Evolutionary conservation across 2,113 vertebrate species (phyloP).

Genomic region (Vombatus ursinus): DNA sequence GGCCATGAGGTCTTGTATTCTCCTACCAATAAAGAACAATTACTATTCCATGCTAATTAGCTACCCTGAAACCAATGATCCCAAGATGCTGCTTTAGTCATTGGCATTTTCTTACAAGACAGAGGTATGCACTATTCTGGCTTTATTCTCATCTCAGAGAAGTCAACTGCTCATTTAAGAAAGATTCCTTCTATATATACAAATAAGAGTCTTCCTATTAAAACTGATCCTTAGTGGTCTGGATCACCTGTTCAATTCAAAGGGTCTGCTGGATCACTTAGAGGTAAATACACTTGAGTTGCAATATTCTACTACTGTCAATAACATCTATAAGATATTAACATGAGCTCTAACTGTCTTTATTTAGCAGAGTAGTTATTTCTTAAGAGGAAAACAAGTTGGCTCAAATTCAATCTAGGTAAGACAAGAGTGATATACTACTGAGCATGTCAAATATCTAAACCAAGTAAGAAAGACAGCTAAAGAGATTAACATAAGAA

Average conservation of each 20-base stretch:
- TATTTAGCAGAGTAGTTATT: conserved; percentile 48
- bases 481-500: not conserved
- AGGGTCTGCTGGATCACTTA: not conserved
- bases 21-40: conserved; percentile 34
- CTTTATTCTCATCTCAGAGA: conserved; percentile 17
- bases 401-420: conserved; percentile 37
- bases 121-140: conserved; percentile 19
- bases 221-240: not conserved
- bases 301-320: conserved; percentile 33
- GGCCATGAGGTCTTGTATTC: conserved; percentile 7
- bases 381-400: conserved; percentile 40
- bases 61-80: not conserved
- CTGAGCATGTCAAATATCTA: conserved; percentile 39
- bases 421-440: conserved; percentile 30
- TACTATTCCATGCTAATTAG: conserved; percentile 28
- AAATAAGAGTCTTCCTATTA: not conserved
- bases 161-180: not conserved
- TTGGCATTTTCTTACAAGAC: conserved; percentile 26
- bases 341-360: conserved; percentile 42
- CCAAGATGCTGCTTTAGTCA: conserved; percentile 31
- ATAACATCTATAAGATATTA: conserved; percentile 30
- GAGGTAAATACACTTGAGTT: conserved; percentile 21
- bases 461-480: conserved; percentile 6
- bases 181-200: not conserved
- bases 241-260: conserved; percentile 28